Evolutionary conservation across 2,797 vertebrate genomes (phyloP).

Genomic region (Pangasius krempfi): DNA sequence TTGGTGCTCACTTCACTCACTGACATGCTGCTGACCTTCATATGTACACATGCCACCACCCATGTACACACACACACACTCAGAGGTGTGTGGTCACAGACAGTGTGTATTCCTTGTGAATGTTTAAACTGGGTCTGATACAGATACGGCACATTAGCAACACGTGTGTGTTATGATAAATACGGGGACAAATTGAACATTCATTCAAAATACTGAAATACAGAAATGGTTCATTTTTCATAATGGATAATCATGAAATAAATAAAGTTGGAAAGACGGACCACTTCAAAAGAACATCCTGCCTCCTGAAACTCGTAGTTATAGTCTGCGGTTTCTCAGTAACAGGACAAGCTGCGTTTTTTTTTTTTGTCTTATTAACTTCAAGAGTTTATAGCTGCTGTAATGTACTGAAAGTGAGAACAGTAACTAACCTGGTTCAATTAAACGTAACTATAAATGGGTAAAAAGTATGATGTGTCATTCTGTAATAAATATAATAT

Average conservation of each 20-base stretch:
- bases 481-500: background rate
- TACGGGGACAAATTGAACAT: background rate
- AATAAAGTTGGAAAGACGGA: background rate
- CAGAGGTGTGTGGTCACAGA: background rate
- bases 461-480: background rate
- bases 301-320: no score
- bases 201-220: background rate
- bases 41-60: conserved; percentile 40
- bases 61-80: conserved; percentile 27
- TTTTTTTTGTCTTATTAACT: background rate
- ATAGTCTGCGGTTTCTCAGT: background rate
- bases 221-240: background rate
- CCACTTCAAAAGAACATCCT: background rate
- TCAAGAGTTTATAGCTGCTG: background rate
- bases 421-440: background rate
- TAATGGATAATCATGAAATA: background rate
- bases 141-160: conserved; percentile 7
- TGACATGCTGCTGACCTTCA: conserved; percentile 46
- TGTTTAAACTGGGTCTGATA: conserved; percentile 24
- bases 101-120: conserved; percentile 29
- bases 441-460: background rate
- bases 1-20: conserved; percentile 25
- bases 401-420: background rate
- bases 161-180: conserved; percentile 23
- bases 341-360: background rate